Evolutionary conservation across 37 sponge, comb jelly and placozoan species (phyloP).

Genomic region (Mnemiopsis leidyi): DNA sequence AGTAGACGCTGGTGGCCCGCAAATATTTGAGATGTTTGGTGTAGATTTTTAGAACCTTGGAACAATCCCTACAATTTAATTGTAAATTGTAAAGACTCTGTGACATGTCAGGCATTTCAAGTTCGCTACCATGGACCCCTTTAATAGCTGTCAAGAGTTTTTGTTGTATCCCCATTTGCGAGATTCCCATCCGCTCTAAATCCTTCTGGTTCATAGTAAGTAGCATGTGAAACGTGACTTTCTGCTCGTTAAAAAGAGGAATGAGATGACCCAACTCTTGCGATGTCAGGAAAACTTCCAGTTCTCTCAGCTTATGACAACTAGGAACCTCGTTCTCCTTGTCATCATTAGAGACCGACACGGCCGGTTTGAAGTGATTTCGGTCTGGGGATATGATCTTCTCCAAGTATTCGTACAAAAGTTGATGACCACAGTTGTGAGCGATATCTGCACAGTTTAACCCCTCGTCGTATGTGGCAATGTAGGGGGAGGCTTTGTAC

Average conservation of each 20-base stretch:
- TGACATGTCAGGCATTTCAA: conserved; percentile 69
- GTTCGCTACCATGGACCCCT: conserved; percentile 71
- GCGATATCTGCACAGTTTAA: conserved; percentile 28
- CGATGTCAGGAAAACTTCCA: conserved; percentile 76
- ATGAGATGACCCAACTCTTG: conserved; percentile 70
- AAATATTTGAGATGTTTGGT: conserved; percentile 41
- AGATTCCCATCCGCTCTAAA: conserved; percentile 71
- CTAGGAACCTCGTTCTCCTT: neutral
- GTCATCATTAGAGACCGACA: neutral
- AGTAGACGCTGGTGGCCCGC: conserved; percentile 3
- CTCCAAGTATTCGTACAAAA: neutral
- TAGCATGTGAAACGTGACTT: conserved; percentile 68
- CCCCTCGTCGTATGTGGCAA: neutral
- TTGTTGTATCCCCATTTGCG: conserved; percentile 70
- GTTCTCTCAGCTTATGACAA: conserved; percentile 68
- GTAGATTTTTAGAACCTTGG: conserved; percentile 44
- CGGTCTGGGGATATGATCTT: neutral
- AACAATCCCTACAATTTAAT: conserved; percentile 6
- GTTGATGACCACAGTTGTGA: conserved; percentile 23
- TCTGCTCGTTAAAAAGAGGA: conserved; percentile 68
- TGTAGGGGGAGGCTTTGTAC: conserved; percentile 42
- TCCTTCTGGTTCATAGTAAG: conserved; percentile 72
- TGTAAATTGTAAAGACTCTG: conserved; percentile 45
- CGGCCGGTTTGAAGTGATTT: neutral
- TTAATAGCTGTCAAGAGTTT: conserved; percentile 68